Evolutionary conservation across 2,797 vertebrate genomes (phyloP), one percentile per base, ranked within the genome.

Genomic region (Threskiornis aethiopicus): DNA sequence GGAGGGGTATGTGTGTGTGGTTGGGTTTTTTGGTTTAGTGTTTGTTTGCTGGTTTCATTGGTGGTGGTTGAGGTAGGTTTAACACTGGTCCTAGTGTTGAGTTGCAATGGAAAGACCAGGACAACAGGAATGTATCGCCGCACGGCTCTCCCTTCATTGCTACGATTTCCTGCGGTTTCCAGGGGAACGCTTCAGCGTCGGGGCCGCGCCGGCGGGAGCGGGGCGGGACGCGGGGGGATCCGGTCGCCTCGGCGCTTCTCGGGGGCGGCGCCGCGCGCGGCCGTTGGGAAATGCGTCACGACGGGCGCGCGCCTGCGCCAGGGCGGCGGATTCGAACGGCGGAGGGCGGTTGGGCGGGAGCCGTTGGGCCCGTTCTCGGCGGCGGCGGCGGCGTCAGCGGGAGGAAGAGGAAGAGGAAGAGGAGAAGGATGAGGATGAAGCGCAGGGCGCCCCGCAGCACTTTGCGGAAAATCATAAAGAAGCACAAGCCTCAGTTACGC

Each of bases 401-500:
- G 13, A 6, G 46, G 16, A 39, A 16, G n/a, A 61, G 8, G 47
- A 49, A 6, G 44, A 46, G 12, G 28, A 35, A 4, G 5, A 41
- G 6, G 33, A 42, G 7, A 22, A 59, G 13, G n/a, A 41, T 8
- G 21, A 37, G 4, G 5, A 92, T 98, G 89, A 95, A 54, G 82
- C 89, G 97, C 28, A 89, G 80, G 69, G 97, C 92, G 11, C 94
- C 98, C 19, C 98, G 98, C 62, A 24, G 57, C 47, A 95, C 97
- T 26, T 8, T 98, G 35, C 96, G 79, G 87, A 85, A 84, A 14
- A 29, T 97, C 15, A 54, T 98, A 24, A 98, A 96, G 94, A 97
- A 47, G 21, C 87, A 89, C 51, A 98, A 98, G 47, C 97, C 98
- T 3, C 73, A 96, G 8, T 84, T 98, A 2, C 95, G 96, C 8